These are phyloP conservation scores for Drosophila nr. perissopoda DNA, from an alignment of 2,888 invertebrate species.

Conservation along the genomic window DNA sequence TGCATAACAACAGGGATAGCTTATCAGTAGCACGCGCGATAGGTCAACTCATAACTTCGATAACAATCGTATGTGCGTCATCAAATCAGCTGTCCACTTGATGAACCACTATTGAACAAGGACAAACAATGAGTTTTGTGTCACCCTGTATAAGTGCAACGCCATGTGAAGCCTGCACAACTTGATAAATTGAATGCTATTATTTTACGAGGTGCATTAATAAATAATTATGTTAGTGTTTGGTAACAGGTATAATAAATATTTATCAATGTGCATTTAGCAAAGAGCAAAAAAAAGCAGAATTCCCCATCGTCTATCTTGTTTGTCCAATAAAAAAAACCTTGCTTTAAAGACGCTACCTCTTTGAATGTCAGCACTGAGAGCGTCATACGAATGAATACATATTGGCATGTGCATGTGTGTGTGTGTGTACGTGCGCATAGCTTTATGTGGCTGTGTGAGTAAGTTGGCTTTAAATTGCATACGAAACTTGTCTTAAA, in stretches of 20 bases:
- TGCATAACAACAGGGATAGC: not conserved
- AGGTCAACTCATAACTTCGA: slow-evolving; percentile 35
- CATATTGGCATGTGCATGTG: slow-evolving; percentile 2
- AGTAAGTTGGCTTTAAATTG: slow-evolving; percentile 52
- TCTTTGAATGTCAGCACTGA: slow-evolving; percentile 65
- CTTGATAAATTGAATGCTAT: slow-evolving; percentile 6
- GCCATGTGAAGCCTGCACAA: slow-evolving; percentile 9
- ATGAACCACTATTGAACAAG: slow-evolving; percentile 32
- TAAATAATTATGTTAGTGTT: slow-evolving; percentile 23
- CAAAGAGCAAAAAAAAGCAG: slow-evolving; percentile 34
- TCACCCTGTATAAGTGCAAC: slow-evolving; percentile 38
- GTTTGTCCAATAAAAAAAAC: slow-evolving; percentile 53
- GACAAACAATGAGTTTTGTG: slow-evolving; percentile 24
- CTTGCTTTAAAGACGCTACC: slow-evolving; percentile 54
- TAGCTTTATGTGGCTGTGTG: slow-evolving; percentile 27
- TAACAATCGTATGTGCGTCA: slow-evolving; percentile 37
- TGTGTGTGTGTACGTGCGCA: slow-evolving; percentile 9
- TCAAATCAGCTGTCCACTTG: slow-evolving; percentile 43
- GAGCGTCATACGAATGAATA: slow-evolving; percentile 39
- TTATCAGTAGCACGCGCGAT: slow-evolving; percentile 29
- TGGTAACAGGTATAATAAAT: slow-evolving; percentile 15
- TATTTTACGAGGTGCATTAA: slow-evolving; percentile 1
- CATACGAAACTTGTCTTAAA: slow-evolving; percentile 61
- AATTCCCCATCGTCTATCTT: slow-evolving; percentile 48
- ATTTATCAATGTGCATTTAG: slow-evolving; percentile 30